Conservation (phyloP, 2,888 invertebrate genomes). For the Chouioia cunea region DNA sequence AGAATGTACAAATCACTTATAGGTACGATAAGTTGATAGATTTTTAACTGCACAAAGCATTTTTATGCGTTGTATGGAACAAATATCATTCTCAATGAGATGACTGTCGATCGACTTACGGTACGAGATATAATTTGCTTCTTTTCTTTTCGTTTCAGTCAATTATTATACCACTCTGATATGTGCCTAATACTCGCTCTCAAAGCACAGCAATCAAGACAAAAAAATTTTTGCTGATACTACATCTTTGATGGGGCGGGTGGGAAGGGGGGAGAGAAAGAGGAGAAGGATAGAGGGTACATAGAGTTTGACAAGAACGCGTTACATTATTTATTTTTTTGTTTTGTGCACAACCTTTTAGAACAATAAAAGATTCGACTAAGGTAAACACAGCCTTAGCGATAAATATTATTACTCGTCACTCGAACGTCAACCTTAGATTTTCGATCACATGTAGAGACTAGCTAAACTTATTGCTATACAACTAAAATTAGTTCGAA, state of each 20-base stretch:
- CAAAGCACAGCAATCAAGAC: conserved; percentile 51
- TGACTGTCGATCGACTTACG: conserved; percentile 37
- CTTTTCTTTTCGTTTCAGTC: conserved; percentile 19
- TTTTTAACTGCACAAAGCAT: conserved; percentile 38
- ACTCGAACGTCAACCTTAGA: conserved; percentile 40
- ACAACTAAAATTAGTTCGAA: conserved; percentile 42
- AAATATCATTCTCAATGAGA: conserved; percentile 29
- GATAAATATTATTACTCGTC: conserved; percentile 27
- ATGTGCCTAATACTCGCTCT: conserved; percentile 56
- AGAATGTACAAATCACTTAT: conserved; percentile 27
- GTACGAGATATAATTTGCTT: conserved; percentile 39
- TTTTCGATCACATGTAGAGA: conserved; percentile 44
- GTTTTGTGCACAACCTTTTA: conserved; percentile 46
- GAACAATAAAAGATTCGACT: conserved; percentile 34
- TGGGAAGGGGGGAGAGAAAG: neutral
- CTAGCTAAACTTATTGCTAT: conserved; percentile 43
- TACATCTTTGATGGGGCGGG: conserved; percentile 30
- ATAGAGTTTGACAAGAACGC: too few species aligned
- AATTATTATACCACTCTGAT: conserved; percentile 51
- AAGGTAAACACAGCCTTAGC: conserved; percentile 43
- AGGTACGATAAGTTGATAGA: conserved; percentile 21
- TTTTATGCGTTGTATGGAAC: conserved; percentile 43
- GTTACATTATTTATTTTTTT: conserved; percentile 22
- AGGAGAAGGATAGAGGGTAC: neutral
- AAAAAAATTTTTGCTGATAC: conserved; percentile 22